Conservation (phyloP, 1,140 invertebrate genomes). For the Polypedilum vanderplanki region DNA sequence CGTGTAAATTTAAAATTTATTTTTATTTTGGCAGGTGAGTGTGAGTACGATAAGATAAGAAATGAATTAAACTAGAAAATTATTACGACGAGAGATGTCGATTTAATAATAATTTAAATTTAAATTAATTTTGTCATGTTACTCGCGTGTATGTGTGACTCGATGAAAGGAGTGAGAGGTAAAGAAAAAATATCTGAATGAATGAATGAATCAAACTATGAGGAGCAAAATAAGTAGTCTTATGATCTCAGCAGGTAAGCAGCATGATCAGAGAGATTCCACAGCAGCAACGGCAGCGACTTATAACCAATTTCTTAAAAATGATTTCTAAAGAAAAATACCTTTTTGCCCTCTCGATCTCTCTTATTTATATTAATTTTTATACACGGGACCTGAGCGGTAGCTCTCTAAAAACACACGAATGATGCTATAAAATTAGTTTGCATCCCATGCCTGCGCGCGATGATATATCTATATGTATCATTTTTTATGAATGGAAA, state of each 20-base stretch:
- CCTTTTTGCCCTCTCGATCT: conserved; percentile 1
- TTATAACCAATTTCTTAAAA: conserved; percentile 24
- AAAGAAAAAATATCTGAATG: conserved; percentile 5
- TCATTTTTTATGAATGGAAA: conserved; percentile 20
- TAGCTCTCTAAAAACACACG: conserved; percentile 16
- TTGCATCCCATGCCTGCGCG: not conserved
- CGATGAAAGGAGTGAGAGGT: not conserved
- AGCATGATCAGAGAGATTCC: not conserved
- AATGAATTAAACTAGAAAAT: too few species aligned
- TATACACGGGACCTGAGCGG: not conserved
- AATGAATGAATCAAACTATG: not conserved
- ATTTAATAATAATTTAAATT: conserved; percentile 17
- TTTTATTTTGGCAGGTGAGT: too few species aligned
- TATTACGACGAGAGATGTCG: not conserved
- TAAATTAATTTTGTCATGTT: too few species aligned
- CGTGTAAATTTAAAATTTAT: too few species aligned
- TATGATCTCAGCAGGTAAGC: conserved; percentile 5
- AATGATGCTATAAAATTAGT: conserved; percentile 22
- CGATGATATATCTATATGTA: not conserved
- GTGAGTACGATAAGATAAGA: too few species aligned
- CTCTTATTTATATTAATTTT: not conserved
- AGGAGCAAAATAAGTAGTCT: conserved; percentile 14
- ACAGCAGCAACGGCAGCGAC: not conserved
- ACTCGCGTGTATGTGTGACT: too few species aligned
- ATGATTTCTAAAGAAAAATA: conserved; percentile 21